Evolutionary conservation across 1,140 invertebrate species (phyloP), one percentile per base, ranked within the genome.

Genomic region (Nasonia longicornis): DNA sequence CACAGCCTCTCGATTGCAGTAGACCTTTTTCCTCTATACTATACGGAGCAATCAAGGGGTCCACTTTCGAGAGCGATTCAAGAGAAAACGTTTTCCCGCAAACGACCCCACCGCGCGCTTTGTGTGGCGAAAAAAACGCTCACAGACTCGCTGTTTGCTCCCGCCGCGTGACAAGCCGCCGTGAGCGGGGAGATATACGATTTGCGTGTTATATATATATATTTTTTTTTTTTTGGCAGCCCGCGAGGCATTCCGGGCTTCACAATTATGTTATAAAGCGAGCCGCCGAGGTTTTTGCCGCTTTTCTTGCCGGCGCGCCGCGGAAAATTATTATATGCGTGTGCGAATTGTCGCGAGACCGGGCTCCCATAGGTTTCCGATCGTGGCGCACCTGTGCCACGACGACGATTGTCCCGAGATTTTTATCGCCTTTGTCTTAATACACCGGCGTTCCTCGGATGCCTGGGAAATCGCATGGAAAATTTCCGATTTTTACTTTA

Each of bases 251-350:
- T 67, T 29, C 20, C 35, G 8, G 63, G 29, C 76, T 69, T 48
- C 11, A 74, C 42, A 52, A 80, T 80, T 80, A 80, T 80, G 58
- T 74, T 74, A 73, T 74, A 74, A 80, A 74, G 71, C 69, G 35
- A n/a, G 45, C 52, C 52, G 52, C 20, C 52, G 16, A 16, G 26
- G 29, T 29, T 38, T 70, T 70, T 70, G 16, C 35, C 7, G 35
- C 69, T 35, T 70, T 70, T 70, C 31, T 70, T 70, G 6, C 29
- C 31, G 6, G 12, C 0, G 3, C 67, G 70, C 58, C 2, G 4
- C 76, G 76, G 66, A 70, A 78, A 70, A 69, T 38, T 78, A 35
- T 31, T 66, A 35, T 14, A 31, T 31, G 29, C 10, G 52, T n/a
- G 52, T n/a, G 52, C 52, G 52, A 58, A 48, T 48, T 48, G 14